phyloP scores from a whole-genome alignment of 2,797 vertebrate species.

The Acanthornis magna region DNA sequence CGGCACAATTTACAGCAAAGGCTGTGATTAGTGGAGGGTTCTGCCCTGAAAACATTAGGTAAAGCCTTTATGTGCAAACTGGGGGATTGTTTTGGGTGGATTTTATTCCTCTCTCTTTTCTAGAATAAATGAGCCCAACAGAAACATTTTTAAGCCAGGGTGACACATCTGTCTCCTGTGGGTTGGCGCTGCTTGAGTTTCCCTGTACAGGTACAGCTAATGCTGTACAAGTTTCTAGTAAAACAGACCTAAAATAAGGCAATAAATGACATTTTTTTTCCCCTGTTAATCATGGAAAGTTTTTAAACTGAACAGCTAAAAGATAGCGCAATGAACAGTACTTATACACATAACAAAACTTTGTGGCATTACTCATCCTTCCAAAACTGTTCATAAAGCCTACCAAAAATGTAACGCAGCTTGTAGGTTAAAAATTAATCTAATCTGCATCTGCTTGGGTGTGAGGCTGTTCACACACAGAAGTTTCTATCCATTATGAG shows the following conservation, averaged over 20 bases:
- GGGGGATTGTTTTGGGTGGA: neutral
- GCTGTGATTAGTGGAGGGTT: neutral
- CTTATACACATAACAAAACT: neutral
- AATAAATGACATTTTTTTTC: neutral
- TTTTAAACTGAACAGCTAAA: neutral
- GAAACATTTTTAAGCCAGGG: slow-evolving; percentile 1
- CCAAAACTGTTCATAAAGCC: neutral
- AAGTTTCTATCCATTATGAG: neutral
- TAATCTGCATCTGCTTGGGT: neutral
- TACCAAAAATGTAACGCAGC: neutral
- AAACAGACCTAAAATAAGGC: neutral
- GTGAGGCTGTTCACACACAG: neutral
- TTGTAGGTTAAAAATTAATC: neutral
- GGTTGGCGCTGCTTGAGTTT: neutral
- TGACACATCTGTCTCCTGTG: slow-evolving; percentile 30
- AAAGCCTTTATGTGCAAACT: slow-evolving; percentile 4
- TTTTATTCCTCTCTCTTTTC: slow-evolving; percentile 6
- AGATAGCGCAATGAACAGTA: neutral
- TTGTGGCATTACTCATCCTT: neutral
- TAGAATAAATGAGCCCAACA: slow-evolving; percentile 12
- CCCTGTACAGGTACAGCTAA: neutral
- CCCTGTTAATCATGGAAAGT: neutral
- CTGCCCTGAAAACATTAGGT: neutral
- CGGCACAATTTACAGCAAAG: neutral
- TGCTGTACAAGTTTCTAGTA: neutral